These are phyloP conservation scores for Bufotes viridis DNA, from an alignment of 2,797 vertebrate species.

Conservation along the genomic window DNA sequence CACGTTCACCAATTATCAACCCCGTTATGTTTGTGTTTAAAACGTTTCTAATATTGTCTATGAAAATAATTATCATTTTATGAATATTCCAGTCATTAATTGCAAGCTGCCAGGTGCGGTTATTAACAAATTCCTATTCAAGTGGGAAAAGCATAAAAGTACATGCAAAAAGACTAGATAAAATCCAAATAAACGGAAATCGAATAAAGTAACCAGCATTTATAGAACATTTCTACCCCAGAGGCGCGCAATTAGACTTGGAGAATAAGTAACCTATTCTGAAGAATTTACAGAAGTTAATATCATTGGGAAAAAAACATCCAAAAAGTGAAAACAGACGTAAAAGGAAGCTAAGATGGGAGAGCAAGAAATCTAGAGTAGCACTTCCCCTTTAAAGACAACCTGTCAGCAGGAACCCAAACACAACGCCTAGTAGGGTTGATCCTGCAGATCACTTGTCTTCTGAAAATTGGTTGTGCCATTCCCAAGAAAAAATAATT, in stretches of 20 bases:
- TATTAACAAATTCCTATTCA: neutral
- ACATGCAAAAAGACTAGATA: neutral
- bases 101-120: neutral
- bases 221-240: neutral
- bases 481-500: too few species aligned
- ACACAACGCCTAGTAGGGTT: too few species aligned
- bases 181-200: neutral
- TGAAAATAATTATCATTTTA: neutral
- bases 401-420: too few species aligned
- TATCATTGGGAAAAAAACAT: too few species aligned
- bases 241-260: neutral
- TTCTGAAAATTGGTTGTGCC: too few species aligned
- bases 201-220: neutral
- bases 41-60: neutral
- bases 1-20: neutral
- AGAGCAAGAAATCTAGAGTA: too few species aligned
- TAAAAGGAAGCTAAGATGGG: too few species aligned
- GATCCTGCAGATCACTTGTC: too few species aligned
- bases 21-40: neutral
- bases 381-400: too few species aligned
- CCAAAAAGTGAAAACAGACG: too few species aligned
- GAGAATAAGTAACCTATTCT: neutral
- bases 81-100: constrained; percentile 7
- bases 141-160: neutral
- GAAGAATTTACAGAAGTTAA: neutral